Evolutionary conservation across 2,113 vertebrate genomes (phyloP).

Genomic region (Microcebus griseorufus): DNA sequence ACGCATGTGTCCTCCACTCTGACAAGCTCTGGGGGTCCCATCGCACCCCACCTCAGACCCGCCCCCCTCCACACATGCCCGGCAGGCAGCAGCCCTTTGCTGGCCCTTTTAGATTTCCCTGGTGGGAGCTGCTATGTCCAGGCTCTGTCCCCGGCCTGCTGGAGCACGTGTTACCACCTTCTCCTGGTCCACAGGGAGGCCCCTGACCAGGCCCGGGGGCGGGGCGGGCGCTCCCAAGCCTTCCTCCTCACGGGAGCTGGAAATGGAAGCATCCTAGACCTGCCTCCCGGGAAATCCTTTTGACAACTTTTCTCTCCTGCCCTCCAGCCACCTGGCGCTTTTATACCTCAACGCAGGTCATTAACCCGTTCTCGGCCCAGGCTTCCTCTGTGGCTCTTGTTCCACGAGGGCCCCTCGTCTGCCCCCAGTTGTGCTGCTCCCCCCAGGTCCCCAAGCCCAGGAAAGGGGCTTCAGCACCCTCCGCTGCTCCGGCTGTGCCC

Average conservation of each 20-base stretch:
- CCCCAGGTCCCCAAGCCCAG: background rate
- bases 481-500: background rate
- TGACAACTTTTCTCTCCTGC: background rate
- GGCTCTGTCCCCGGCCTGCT: background rate
- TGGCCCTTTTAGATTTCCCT: background rate
- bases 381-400: background rate
- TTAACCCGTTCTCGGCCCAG: fast-evolving
- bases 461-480: fast-evolving
- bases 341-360: fast-evolving
- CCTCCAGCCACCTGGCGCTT: background rate
- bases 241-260: fast-evolving
- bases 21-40: fast-evolving
- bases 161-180: background rate
- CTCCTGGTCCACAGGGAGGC: background rate
- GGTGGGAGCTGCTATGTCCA: too few species aligned
- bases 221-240: too few species aligned
- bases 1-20: background rate
- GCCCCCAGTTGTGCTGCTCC: fast-evolving
- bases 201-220: background rate
- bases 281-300: background rate
- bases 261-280: background rate
- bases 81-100: background rate
- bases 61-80: fast-evolving
- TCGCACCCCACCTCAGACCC: background rate
- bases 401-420: fast-evolving